Base-by-base conservation (phyloP, 2,797 vertebrate genomes). In the Glossophaga mutica region DNA sequence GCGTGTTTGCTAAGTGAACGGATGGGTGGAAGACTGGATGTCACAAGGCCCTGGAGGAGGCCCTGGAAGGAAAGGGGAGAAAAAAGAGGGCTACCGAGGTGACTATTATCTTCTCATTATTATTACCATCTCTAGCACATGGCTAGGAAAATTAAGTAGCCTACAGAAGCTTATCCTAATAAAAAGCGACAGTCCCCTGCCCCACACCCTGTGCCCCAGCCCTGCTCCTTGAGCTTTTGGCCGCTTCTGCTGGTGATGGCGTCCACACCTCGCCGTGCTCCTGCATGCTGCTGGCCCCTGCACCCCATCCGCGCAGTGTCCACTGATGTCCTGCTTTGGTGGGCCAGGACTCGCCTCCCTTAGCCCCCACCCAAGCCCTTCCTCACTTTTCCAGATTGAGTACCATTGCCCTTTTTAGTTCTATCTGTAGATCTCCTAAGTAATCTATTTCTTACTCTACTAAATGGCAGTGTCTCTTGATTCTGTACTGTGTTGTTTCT, bases 391-490 rank as follows among this genome's bases (percentile, higher is more conserved):
- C 52, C 68, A 6, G 16, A 57, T 32, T 46, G 57, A 93, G 22
- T 18, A 21, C 1, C 12, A 52, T n/a, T 82, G 26, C 24, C 85
- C 6, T 68, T 70, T 90, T 76, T 19, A 82, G 71, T 67, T 86
- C 44, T 82, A 0, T 71, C 73, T 84, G 15, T 82, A 76, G 77
- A 42, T 90, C 52, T 26, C 50, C 55, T 32, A n/a, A 92, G 39
- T 71, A 71, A 76, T 74, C 62, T 81, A 50, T 71, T 87, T 90
- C 46, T 91, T 57, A 39, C 95, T 81, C 90, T 93, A 29, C 16
- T 50, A 92, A 77, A 76, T 55, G 94, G 42, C 67, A 90, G 50
- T 67, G 37, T 52, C n/a, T 94, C 62, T 84, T 26, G 68, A 68
- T 39, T 9, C 46, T 42, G 32, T 5, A 8, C 37, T 79, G 44